A percentile compares a stretch with the other conserved stretches of the same genome.
phyloP scores from a whole-genome alignment of 2,888 invertebrate species.

The Ochropacha duplaris region DNA sequence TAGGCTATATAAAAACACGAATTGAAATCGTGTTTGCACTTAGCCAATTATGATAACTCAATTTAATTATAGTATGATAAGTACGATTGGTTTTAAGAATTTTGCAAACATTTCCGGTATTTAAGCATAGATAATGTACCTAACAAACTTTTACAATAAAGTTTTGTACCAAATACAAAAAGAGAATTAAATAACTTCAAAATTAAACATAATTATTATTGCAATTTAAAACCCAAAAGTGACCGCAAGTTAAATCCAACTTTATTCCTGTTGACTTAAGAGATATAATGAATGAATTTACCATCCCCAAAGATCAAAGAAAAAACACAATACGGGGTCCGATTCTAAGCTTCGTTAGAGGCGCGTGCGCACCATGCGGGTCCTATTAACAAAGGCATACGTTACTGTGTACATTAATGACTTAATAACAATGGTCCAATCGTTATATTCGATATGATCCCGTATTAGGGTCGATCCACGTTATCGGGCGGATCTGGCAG shows the following conservation, averaged over 20 bases:
- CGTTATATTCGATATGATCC: slow-evolving; percentile 45
- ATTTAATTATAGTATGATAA: background rate
- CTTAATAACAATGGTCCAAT: slow-evolving; percentile 69
- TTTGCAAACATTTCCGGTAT: no score
- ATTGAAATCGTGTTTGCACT: background rate
- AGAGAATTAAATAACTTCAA: background rate
- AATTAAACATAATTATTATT: background rate
- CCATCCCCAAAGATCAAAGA: background rate
- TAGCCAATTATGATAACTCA: background rate
- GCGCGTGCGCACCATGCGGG: slow-evolving; percentile 59
- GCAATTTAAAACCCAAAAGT: background rate
- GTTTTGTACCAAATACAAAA: background rate
- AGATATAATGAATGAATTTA: background rate
- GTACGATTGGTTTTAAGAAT: background rate
- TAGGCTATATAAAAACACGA: slow-evolving; percentile 4
- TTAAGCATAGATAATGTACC: no score
- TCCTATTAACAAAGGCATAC: slow-evolving; percentile 38
- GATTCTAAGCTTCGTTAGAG: slow-evolving; percentile 42
- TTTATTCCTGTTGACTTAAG: background rate
- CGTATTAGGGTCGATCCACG: slow-evolving; percentile 31
- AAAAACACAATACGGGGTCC: slow-evolving; percentile 30
- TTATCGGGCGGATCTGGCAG: background rate
- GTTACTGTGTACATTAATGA: slow-evolving; percentile 53
- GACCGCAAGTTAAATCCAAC: background rate
- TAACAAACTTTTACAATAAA: background rate